A percentile compares a stretch with the other conserved stretches of the same genome.
Conservation (phyloP, 2,888 invertebrate genomes). For the Catocala nupta region DNA sequence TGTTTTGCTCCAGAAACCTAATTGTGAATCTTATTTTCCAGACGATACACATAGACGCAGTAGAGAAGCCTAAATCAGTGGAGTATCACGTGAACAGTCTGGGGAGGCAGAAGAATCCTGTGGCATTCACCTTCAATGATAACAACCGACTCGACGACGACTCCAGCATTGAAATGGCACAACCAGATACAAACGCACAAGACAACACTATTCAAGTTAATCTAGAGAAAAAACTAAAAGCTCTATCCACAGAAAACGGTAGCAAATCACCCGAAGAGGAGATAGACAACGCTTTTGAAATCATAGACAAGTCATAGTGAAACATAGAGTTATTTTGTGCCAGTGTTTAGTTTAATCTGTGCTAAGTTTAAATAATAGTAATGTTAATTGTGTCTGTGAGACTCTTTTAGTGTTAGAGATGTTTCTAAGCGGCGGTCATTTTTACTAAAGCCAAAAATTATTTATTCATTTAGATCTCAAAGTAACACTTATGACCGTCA, state of each 20-base stretch:
- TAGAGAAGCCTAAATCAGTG: slow-evolving; percentile 65
- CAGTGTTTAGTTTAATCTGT: too few species aligned
- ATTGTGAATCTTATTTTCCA: slow-evolving; percentile 39
- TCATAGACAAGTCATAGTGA: slow-evolving; percentile 74
- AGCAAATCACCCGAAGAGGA: slow-evolving; percentile 76
- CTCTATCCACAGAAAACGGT: slow-evolving; percentile 24
- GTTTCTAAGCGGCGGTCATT: too few species aligned
- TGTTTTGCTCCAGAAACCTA: too few species aligned
- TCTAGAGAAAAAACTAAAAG: slow-evolving; percentile 34
- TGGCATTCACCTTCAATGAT: slow-evolving; percentile 25
- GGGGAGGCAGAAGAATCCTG: slow-evolving; percentile 35
- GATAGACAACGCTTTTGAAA: slow-evolving; percentile 80
- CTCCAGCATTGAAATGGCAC: slow-evolving; percentile 6
- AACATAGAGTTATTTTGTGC: too few species aligned
- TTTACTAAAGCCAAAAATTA: too few species aligned
- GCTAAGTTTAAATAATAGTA: too few species aligned
- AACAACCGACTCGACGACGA: slow-evolving; percentile 31
- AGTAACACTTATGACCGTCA: too few species aligned
- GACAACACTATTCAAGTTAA: slow-evolving; percentile 20
- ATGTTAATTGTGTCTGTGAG: too few species aligned
- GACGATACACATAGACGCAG: slow-evolving; percentile 55
- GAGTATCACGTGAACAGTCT: slow-evolving; percentile 72
- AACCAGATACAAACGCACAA: slow-evolving; percentile 16
- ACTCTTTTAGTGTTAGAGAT: too few species aligned
- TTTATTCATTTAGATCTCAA: too few species aligned